Conservation (phyloP, 1,140 invertebrate genomes). For the Chironomus striatipennis region DNA sequence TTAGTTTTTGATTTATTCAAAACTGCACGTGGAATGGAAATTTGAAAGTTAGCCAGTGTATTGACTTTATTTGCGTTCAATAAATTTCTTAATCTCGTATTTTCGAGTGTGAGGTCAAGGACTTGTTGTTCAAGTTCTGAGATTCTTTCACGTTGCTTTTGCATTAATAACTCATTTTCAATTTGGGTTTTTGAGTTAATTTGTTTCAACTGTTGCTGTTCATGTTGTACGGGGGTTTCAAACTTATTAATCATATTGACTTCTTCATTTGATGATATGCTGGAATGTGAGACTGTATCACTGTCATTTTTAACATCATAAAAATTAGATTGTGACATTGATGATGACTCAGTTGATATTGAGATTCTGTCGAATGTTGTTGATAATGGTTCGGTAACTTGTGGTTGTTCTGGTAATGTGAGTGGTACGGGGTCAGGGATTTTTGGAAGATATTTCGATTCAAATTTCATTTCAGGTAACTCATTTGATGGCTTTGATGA, state of each 20-base stretch:
- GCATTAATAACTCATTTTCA: background rate
- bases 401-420: background rate
- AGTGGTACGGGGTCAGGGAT: background rate
- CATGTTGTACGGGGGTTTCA: background rate
- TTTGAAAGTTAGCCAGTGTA: background rate
- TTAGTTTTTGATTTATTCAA: background rate
- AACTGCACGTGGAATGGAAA: background rate
- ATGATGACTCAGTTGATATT: background rate
- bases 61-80: background rate
- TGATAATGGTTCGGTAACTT: background rate
- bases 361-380: background rate
- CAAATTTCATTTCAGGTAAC: background rate
- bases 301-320: slow-evolving; percentile 1
- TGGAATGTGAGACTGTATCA: slow-evolving; percentile 12
- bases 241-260: background rate
- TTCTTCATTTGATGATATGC: background rate
- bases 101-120: background rate
- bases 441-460: background rate
- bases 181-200: background rate
- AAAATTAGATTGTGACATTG: background rate
- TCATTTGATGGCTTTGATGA: background rate
- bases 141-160: slow-evolving; percentile 18
- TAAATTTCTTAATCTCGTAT: background rate
- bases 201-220: slow-evolving; percentile 2
- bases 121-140: background rate